A percentile compares a stretch with the other conserved stretches of the same genome.
phyloP scores from a whole-genome alignment of 2,888 invertebrate species.

The Eupithecia centaureata region DNA sequence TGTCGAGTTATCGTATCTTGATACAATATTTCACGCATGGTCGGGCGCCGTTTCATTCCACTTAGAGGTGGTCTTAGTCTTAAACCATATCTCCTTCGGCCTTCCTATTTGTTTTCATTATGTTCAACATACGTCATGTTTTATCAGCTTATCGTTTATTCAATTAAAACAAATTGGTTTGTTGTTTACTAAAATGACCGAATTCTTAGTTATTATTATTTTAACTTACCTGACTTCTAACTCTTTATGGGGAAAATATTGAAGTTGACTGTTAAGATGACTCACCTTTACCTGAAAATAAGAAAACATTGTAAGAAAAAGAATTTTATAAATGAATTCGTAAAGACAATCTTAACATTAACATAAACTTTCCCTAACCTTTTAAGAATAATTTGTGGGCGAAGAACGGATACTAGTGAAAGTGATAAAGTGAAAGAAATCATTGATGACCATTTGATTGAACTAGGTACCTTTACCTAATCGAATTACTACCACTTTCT shows the following conservation, averaged over 20 bases:
- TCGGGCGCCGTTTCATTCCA: conserved; percentile 39
- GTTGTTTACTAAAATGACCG: conserved; percentile 28
- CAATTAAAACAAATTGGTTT: conserved; percentile 31
- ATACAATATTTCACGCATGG: conserved; percentile 47
- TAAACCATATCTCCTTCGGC: conserved; percentile 15
- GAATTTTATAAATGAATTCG: conserved; percentile 21
- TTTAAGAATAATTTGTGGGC: conserved; percentile 63
- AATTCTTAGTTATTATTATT: conserved; percentile 18
- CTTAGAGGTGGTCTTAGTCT: conserved; percentile 25
- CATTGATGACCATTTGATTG: conserved; percentile 50
- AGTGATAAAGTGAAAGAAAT: conserved; percentile 58
- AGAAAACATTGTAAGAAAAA: conserved; percentile 47
- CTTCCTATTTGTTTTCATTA: conserved; percentile 22
- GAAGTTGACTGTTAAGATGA: conserved; percentile 12
- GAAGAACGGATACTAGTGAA: conserved; percentile 63
- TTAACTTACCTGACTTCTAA: conserved; percentile 3
- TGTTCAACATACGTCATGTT: conserved; percentile 12
- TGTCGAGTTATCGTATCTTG: conserved; percentile 41
- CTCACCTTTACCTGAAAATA: conserved; percentile 79
- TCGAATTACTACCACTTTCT: conserved; percentile 32
- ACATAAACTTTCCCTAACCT: conserved; percentile 67
- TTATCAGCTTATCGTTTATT: conserved; percentile 19
- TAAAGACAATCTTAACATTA: conserved; percentile 47
- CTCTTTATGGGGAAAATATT: neutral
- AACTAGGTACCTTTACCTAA: conserved; percentile 4